These are phyloP conservation scores for Dasypus novemcinctus DNA, from an alignment of 2,113 vertebrate species.

Conservation along the genomic window DNA sequence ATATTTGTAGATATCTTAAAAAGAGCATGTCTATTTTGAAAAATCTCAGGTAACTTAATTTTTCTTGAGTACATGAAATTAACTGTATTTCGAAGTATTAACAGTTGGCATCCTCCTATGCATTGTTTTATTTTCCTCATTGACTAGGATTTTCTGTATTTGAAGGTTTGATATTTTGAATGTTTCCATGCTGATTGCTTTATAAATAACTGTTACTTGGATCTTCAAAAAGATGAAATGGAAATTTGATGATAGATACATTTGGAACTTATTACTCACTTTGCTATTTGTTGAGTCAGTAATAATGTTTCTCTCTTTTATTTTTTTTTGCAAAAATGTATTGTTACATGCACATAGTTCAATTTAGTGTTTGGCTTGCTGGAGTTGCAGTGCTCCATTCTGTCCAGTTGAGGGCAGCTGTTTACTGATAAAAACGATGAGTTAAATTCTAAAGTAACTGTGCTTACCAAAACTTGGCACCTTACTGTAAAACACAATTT, in stretches of 20 bases:
- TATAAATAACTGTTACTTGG: conserved; percentile 2
- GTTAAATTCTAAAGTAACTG: neutral
- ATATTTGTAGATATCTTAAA: neutral
- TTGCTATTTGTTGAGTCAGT: neutral
- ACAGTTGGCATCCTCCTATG: neutral
- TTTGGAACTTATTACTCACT: neutral
- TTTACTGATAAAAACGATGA: conserved; percentile 59
- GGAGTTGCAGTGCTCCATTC: conserved; percentile 68
- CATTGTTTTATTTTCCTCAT: neutral
- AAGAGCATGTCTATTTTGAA: neutral
- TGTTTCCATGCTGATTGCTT: neutral
- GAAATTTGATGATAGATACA: neutral
- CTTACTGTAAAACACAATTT: neutral
- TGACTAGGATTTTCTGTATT: neutral
- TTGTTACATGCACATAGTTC: neutral
- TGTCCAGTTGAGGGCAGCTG: conserved; percentile 84
- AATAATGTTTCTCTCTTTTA: neutral
- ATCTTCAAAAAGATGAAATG: neutral
- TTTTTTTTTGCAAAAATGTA: neutral
- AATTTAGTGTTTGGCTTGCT: neutral
- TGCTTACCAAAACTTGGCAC: neutral
- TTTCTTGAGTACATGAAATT: neutral
- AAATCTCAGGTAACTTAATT: neutral
- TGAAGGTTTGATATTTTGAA: neutral
- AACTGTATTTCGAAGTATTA: neutral